Conservation (phyloP, 92 coral and sea anemone species). For the Scolanthus callimorphus region DNA sequence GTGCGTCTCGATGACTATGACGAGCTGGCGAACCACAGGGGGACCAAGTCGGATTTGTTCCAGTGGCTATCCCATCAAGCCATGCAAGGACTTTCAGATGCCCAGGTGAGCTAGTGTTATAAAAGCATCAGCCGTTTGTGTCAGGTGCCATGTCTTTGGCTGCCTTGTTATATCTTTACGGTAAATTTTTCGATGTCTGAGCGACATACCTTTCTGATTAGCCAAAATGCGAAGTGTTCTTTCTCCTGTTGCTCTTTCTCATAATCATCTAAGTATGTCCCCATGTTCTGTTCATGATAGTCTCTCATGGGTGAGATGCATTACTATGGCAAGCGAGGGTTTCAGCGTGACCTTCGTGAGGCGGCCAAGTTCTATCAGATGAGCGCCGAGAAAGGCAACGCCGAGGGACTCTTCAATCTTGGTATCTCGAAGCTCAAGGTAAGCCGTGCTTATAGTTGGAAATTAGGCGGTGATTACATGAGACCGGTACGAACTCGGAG, state of each 20-base stretch:
- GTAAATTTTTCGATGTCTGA: too few relatives aligned
- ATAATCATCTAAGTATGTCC: too few relatives aligned
- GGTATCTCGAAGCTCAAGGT: constrained; percentile 86
- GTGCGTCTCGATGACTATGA: constrained; percentile 93
- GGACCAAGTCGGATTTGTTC: constrained; percentile 77
- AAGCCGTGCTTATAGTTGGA: too few relatives aligned
- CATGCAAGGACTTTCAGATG: constrained; percentile 74
- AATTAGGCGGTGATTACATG: too few relatives aligned
- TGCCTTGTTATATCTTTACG: too few relatives aligned
- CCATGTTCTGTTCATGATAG: neutral
- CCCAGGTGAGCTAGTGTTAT: constrained; percentile 49
- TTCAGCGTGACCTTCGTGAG: constrained; percentile 79
- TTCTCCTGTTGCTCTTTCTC: too few relatives aligned
- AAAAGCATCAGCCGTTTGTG: too few relatives aligned
- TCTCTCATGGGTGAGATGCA: constrained; percentile 76
- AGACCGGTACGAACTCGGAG: too few relatives aligned
- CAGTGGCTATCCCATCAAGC: constrained; percentile 96
- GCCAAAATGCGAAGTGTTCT: too few relatives aligned
- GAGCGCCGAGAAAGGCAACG: constrained; percentile 89
- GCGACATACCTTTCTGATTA: too few relatives aligned
- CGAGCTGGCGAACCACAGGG: constrained; percentile 85
- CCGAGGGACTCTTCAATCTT: constrained; percentile 81
- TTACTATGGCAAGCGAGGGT: constrained; percentile 83
- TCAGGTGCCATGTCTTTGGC: too few relatives aligned
- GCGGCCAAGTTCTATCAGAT: constrained; percentile 90